These are phyloP conservation scores for Sebastes trivittatus DNA, from an alignment of 2,797 vertebrate species.

Conservation along the genomic window DNA sequence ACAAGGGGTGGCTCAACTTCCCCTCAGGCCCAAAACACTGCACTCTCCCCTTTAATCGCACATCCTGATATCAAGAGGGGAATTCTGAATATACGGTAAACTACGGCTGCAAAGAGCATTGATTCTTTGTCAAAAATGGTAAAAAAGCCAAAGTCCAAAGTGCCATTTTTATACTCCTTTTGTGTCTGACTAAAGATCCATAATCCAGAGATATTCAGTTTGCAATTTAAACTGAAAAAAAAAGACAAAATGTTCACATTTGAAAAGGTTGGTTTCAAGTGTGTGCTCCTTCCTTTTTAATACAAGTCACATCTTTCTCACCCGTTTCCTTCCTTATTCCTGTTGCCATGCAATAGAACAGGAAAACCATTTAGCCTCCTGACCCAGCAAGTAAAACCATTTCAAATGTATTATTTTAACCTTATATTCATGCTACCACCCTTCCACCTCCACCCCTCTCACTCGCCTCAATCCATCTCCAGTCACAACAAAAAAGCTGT, in stretches of 20 bases:
- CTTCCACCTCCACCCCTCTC: not conserved
- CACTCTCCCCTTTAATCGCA: too few species aligned
- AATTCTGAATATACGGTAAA: not conserved
- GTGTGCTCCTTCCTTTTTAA: not conserved
- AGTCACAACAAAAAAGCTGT: conserved; percentile 4
- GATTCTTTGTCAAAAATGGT: not conserved
- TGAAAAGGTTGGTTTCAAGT: not conserved
- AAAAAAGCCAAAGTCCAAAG: too few species aligned
- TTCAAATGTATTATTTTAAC: conserved; percentile 14
- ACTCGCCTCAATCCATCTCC: not conserved
- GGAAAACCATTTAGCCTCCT: not conserved
- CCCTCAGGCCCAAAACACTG: accelerated
- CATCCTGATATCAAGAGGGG: not conserved
- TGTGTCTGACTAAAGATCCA: not conserved
- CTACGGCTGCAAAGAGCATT: not conserved
- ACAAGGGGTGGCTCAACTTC: too few species aligned
- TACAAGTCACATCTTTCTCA: not conserved
- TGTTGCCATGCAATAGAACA: not conserved
- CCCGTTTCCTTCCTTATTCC: not conserved
- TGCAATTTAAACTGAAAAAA: not conserved
- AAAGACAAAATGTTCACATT: not conserved
- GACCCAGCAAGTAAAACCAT: conserved; percentile 1
- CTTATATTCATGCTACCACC: not conserved
- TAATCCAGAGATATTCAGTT: not conserved
- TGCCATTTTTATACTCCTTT: not conserved